These are phyloP conservation scores for Lacerta viridis DNA, from an alignment of 2,797 vertebrate species.

Conservation along the genomic window DNA sequence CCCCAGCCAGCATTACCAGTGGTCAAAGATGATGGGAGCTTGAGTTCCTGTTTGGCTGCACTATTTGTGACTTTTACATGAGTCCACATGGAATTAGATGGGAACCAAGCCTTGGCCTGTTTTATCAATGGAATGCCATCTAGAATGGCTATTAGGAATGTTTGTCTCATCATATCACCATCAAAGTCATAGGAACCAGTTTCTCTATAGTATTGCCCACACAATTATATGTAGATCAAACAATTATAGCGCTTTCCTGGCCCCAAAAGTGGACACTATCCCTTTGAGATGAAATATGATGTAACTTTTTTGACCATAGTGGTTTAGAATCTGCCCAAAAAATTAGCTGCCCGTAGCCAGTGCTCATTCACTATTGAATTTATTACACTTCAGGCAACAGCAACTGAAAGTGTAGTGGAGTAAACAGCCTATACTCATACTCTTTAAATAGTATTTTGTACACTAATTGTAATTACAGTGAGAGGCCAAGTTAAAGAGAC, in stretches of 20 bases:
- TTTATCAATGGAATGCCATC: background rate
- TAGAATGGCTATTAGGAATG: background rate
- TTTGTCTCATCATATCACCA: background rate
- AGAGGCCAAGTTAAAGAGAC: constrained; percentile 38
- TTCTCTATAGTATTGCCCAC: background rate
- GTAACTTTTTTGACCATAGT: background rate
- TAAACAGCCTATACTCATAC: constrained; percentile 51
- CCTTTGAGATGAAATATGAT: background rate
- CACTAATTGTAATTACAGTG: constrained; percentile 59
- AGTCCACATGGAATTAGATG: background rate
- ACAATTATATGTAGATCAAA: background rate
- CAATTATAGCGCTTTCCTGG: background rate
- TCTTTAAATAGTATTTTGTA: constrained; percentile 42
- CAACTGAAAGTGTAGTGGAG: background rate
- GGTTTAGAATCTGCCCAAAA: background rate
- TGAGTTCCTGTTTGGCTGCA: background rate
- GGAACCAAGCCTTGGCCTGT: background rate
- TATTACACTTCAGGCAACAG: background rate
- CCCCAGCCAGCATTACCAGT: no score
- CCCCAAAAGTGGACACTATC: background rate
- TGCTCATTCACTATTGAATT: background rate
- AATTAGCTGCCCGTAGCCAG: background rate
- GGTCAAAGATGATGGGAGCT: no score
- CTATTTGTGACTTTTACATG: background rate
- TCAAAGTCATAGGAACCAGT: background rate